Conservation (phyloP, 1,140 invertebrate genomes). For the Temnothorax nylanderi region DNA sequence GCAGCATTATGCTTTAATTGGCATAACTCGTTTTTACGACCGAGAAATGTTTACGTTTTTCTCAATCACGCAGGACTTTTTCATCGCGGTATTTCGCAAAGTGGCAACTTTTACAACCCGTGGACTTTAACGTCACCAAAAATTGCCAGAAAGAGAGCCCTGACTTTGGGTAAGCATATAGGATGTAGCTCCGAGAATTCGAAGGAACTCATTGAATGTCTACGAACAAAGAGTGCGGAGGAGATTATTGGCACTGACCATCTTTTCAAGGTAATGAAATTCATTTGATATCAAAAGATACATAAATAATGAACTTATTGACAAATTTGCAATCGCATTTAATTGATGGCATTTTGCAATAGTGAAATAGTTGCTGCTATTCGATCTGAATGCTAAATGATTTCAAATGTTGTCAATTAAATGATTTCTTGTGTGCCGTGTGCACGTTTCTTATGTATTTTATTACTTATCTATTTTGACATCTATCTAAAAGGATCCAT, state of each 20-base stretch:
- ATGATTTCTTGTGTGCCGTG: neutral
- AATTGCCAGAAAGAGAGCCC: conserved; percentile 87
- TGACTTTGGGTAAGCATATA: conserved; percentile 87
- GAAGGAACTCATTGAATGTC: conserved; percentile 86
- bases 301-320: neutral
- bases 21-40: neutral
- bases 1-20: neutral
- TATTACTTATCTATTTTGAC: neutral
- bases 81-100: conserved; percentile 91
- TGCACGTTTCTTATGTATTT: neutral
- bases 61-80: conserved; percentile 87
- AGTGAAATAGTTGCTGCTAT: neutral
- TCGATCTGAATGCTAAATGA: neutral
- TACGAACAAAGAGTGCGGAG: conserved; percentile 86
- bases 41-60: neutral
- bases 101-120: conserved; percentile 91
- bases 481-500: neutral
- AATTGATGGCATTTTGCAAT: neutral
- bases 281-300: neutral
- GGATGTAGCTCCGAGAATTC: conserved; percentile 86
- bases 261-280: conserved; percentile 86
- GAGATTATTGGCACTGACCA: conserved; percentile 88
- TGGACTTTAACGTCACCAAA: conserved; percentile 91
- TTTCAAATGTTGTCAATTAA: conserved; percentile 3
- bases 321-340: neutral